Percentiles rank a stretch among this genome's conserved stretches.
phyloP scores from a whole-genome alignment of 2,888 invertebrate species.

The Drosophila diplacantha region DNA sequence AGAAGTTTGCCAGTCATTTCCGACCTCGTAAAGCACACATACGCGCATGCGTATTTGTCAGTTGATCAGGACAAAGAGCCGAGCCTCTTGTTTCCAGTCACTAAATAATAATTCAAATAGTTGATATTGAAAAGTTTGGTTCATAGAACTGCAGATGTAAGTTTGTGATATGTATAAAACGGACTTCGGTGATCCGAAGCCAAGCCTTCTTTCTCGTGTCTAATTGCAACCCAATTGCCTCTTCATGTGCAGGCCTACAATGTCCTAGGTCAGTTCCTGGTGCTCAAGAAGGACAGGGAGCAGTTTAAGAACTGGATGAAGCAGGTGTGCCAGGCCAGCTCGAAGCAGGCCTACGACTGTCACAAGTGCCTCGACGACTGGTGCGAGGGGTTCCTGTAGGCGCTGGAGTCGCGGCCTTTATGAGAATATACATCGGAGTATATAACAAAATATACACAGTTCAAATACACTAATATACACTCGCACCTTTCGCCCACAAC shows the following conservation, averaged over 20 bases:
- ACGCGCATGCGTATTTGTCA: no score
- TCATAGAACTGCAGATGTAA: no score
- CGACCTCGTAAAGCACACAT: no score
- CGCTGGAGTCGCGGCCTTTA: constrained; percentile 26
- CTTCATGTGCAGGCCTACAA: constrained; percentile 90
- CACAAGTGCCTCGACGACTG: constrained; percentile 97
- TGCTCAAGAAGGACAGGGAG: constrained; percentile 96
- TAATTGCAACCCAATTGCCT: not conserved
- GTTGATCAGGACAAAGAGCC: not conserved
- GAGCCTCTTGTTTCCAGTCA: no score
- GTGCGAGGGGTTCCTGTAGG: constrained; percentile 98
- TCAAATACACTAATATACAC: not conserved
- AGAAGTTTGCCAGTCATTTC: no score
- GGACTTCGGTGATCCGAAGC: no score
- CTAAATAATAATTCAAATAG: no score
- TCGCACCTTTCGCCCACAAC: not conserved
- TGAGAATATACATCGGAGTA: not conserved
- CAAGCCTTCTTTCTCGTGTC: not conserved
- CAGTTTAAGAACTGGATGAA: constrained; percentile 99
- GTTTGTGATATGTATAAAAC: no score
- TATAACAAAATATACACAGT: not conserved
- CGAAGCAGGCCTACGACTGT: constrained; percentile 95
- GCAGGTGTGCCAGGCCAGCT: constrained; percentile 92
- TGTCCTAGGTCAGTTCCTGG: constrained; percentile 96
- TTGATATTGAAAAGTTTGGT: no score